Percentiles rank a stretch among this genome's conserved stretches.
phyloP scores from a whole-genome alignment of 2,888 invertebrate species.

The Apeira syringaria region DNA sequence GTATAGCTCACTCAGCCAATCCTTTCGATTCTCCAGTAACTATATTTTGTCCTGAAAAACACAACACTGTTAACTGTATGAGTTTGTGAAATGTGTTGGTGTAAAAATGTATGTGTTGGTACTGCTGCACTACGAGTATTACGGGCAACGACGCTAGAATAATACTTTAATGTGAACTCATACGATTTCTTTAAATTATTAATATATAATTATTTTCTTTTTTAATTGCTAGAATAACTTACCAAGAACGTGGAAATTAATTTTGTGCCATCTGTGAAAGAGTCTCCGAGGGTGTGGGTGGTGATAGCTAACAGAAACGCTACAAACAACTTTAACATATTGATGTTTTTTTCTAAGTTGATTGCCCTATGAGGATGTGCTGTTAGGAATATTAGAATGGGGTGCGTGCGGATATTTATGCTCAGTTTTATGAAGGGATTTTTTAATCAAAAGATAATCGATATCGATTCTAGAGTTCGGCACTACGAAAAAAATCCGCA shows the following conservation, averaged over 20 bases:
- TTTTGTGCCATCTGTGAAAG: slow-evolving; percentile 35
- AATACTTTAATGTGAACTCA: too few species aligned
- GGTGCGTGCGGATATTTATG: slow-evolving; percentile 3
- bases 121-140: too few species aligned
- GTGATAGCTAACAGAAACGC: slow-evolving; percentile 20
- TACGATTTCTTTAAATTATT: too few species aligned
- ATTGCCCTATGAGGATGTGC: neutral
- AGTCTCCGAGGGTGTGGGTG: slow-evolving; percentile 15
- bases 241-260: slow-evolving; percentile 44
- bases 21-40: too few species aligned
- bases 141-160: too few species aligned
- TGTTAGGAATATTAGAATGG: slow-evolving; percentile 5
- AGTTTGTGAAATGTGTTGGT: too few species aligned
- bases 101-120: too few species aligned
- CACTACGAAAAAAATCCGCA: neutral
- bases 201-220: too few species aligned
- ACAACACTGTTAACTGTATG: too few species aligned
- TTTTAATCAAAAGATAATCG: neutral
- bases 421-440: slow-evolving; percentile 7
- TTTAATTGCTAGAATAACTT: too few species aligned
- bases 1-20: too few species aligned
- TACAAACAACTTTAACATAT: slow-evolving; percentile 38
- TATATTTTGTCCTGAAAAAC: too few species aligned
- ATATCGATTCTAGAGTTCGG: neutral
- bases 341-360: slow-evolving; percentile 36